Base-by-base conservation (phyloP, 2,113 vertebrate genomes). In the Scomber colias region DNA sequence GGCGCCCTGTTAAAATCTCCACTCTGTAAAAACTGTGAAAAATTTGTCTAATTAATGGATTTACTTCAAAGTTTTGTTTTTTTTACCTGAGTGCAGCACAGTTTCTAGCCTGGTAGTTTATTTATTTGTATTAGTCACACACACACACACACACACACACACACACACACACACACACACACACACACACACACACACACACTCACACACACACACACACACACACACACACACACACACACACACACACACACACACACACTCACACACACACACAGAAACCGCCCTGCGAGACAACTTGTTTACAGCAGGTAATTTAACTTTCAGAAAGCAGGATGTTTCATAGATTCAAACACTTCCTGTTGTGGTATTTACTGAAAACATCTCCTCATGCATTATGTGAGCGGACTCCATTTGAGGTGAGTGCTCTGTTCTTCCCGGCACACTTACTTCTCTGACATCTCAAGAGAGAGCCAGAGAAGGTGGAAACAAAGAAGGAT, bases 261-360 rank as follows among this genome's bases (percentile, higher is more conserved):
- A 75, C 31, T 64, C 19, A 53, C 55, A 73, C 51, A 51, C 30
- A 50, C 19, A 61, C 30, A 66, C 16, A 56, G 35, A 61, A 70
- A 35, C 11, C 14, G 51, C 21, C 60, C 59, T 46, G 31, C 31
- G 35, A 55, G 12, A 71, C 46, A 35, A 63, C 69, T 71, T 62
- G 56, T 77, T 89, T 87, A 76, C 59, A 68, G 69, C 65, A 57
- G 13, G 16, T 82, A 75, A 82, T 78, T 91, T 80, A 79, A 80
- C 51, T 84, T 81, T 90, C 65, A 87, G 68, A 85, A 83, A 81
- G 86, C 87, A 89, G 87, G 86, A 89, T 92, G 90, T 83, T 90
- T 87, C 66, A 30, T 54, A 19, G 57, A 70, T 82, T 74, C 82
- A 81, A 75, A 81, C 71, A 62, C 76, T 92, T 91, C 83, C 90